A percentile compares a stretch with the other conserved stretches of the same genome.
These are phyloP conservation scores for Scaptomyza reducta DNA, from an alignment of 2,888 invertebrate species.

Conservation along the genomic window DNA sequence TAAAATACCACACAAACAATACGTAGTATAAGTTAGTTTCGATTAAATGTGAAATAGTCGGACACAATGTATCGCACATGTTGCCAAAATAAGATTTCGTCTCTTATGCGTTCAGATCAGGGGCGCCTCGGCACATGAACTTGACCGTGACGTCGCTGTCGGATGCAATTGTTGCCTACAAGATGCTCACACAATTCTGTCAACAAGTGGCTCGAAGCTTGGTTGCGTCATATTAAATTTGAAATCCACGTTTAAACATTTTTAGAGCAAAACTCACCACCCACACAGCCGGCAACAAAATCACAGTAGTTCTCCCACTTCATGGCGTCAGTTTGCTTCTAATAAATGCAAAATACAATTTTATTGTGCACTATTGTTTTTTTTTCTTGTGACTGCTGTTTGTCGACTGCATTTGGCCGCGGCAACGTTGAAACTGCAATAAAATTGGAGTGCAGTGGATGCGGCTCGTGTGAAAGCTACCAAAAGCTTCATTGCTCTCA, in stretches of 20 bases:
- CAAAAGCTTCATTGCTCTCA: constrained; percentile 17
- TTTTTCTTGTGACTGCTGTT: constrained; percentile 37
- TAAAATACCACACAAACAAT: background rate
- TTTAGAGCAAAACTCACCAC: constrained; percentile 84
- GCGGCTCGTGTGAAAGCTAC: constrained; percentile 36
- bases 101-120: constrained; percentile 52
- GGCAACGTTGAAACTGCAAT: constrained; percentile 50
- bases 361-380: constrained; percentile 54
- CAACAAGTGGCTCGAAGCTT: constrained; percentile 57
- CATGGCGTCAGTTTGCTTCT: constrained; percentile 48
- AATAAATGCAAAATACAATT: constrained; percentile 26
- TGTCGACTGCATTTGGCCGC: constrained; percentile 58
- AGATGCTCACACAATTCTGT: constrained; percentile 3
- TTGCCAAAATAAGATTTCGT: constrained; percentile 21
- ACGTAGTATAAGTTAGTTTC: background rate
- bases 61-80: constrained; percentile 31
- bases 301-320: constrained; percentile 84
- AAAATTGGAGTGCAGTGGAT: constrained; percentile 23
- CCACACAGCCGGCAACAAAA: constrained; percentile 86
- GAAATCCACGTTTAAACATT: constrained; percentile 9
- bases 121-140: constrained; percentile 73
- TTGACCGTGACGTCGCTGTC: constrained; percentile 69
- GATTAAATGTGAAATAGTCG: constrained; percentile 17
- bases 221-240: constrained; percentile 34
- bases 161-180: constrained; percentile 1